Evolutionary conservation across 2,888 invertebrate genomes (phyloP).

Genomic region (Meganola albula): DNA sequence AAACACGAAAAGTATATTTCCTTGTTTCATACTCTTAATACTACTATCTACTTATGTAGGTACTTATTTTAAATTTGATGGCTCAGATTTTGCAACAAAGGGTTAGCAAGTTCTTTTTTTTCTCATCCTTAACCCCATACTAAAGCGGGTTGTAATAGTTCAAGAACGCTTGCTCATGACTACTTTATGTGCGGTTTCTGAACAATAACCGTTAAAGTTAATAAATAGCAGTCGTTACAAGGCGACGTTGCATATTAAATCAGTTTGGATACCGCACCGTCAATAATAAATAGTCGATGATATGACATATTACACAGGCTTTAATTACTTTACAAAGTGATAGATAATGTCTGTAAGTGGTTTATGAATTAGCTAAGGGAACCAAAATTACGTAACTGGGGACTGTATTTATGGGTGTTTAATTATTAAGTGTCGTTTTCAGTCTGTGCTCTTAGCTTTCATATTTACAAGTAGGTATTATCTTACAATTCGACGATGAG

Average conservation of each 20-base stretch:
- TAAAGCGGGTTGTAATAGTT: constrained; percentile 18
- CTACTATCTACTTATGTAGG: background rate
- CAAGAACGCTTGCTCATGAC: constrained; percentile 13
- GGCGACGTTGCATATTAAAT: constrained; percentile 61
- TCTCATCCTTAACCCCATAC: constrained; percentile 8
- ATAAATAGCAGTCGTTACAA: constrained; percentile 48
- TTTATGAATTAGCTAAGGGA: constrained; percentile 42
- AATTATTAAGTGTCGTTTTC: too few relatives aligned
- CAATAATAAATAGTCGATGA: constrained; percentile 54
- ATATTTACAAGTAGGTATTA: too few relatives aligned
- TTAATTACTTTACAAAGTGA: constrained; percentile 55
- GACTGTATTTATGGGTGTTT: constrained; percentile 20
- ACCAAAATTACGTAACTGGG: constrained; percentile 26
- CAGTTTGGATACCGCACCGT: constrained; percentile 47
- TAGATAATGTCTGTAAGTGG: constrained; percentile 33
- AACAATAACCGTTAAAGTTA: constrained; percentile 50
- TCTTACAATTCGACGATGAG: too few relatives aligned
- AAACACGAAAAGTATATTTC: too few relatives aligned
- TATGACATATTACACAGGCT: constrained; percentile 56
- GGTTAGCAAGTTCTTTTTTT: constrained; percentile 8
- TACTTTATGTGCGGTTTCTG: constrained; percentile 32
- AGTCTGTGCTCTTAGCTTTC: too few relatives aligned
- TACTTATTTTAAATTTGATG: too few relatives aligned
- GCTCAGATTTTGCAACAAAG: too few relatives aligned
- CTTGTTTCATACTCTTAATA: too few relatives aligned